Conservation (phyloP, 2,888 invertebrate genomes). For the Atrina japonica region DNA sequence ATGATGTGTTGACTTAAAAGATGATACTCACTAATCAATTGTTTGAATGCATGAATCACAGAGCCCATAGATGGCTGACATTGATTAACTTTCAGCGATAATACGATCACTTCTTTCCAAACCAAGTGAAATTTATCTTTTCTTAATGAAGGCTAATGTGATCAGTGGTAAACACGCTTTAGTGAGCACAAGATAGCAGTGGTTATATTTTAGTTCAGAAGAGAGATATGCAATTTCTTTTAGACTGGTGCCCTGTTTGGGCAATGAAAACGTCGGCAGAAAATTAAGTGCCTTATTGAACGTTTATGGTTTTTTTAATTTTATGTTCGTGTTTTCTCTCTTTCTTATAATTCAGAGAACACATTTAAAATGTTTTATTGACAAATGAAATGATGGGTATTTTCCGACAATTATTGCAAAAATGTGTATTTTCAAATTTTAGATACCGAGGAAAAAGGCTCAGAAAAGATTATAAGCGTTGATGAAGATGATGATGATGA, state of each 20-base stretch:
- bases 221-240: too few relatives aligned
- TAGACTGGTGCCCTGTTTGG: too few relatives aligned
- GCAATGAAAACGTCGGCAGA: too few relatives aligned
- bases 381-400: too few relatives aligned
- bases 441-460: too few relatives aligned
- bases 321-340: too few relatives aligned
- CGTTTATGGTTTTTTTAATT: too few relatives aligned
- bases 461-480: slow-evolving; percentile 56
- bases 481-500: slow-evolving; percentile 58
- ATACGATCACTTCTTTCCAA: slow-evolving; percentile 1
- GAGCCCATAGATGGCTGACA: background rate
- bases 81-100: slow-evolving; percentile 9
- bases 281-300: too few relatives aligned
- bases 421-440: too few relatives aligned
- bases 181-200: background rate
- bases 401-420: too few relatives aligned
- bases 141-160: slow-evolving; percentile 5
- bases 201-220: background rate
- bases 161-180: background rate
- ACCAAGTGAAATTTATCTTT: slow-evolving; percentile 7
- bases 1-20: slow-evolving; percentile 32
- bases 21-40: slow-evolving; percentile 28
- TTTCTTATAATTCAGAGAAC: too few relatives aligned
- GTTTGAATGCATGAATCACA: background rate
- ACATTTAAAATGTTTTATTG: too few relatives aligned